Percentiles rank a stretch among this genome's conserved stretches.
phyloP scores from a whole-genome alignment of 1,140 invertebrate species.

The Araneus ventricosus region DNA sequence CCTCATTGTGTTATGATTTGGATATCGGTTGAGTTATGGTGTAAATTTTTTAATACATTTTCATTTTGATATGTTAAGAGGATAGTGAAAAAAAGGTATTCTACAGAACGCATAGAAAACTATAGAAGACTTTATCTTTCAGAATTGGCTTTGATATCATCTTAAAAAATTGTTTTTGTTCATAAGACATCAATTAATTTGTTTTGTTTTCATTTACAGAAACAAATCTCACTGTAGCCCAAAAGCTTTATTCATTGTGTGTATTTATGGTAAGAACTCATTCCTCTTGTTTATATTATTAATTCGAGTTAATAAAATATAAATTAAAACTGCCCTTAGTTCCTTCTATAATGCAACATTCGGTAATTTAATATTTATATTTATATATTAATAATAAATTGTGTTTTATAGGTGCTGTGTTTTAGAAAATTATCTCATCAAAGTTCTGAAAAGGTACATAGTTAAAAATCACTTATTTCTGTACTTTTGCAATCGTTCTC shows the following conservation, averaged over 20 bases:
- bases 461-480: neutral
- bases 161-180: too few relatives aligned
- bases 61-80: too few relatives aligned
- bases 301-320: neutral
- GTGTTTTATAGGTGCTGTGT: conserved; percentile 45
- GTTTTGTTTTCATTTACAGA: conserved; percentile 34
- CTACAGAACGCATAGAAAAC: too few relatives aligned
- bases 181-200: neutral
- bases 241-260: conserved; percentile 58
- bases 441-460: conserved; percentile 38
- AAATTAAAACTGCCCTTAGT: neutral
- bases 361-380: neutral
- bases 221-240: neutral
- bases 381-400: neutral
- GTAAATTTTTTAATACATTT: too few relatives aligned
- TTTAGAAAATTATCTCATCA: conserved; percentile 25
- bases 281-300: neutral
- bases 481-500: too few relatives aligned
- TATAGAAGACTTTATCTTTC: too few relatives aligned
- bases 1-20: too few relatives aligned
- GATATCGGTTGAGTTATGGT: too few relatives aligned
- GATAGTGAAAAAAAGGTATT: too few relatives aligned
- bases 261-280: conserved; percentile 51
- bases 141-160: too few relatives aligned
- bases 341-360: neutral